These are phyloP conservation scores for Enteromius viviparus DNA, from an alignment of 2,797 vertebrate species.

Conservation along the genomic window DNA sequence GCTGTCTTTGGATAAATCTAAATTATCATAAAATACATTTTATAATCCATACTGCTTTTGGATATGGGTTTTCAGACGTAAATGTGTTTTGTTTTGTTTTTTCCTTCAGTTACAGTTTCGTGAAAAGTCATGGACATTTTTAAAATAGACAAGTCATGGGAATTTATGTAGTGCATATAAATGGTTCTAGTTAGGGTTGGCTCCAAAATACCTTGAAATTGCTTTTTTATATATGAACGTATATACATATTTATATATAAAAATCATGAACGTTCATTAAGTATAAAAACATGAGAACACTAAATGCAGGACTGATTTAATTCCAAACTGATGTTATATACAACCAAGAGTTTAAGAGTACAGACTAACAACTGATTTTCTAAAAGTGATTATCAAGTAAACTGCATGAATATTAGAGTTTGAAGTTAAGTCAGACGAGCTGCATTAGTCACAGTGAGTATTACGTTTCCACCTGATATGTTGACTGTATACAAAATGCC, in stretches of 20 bases:
- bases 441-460: neutral
- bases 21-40: too few species aligned
- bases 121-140: too few species aligned
- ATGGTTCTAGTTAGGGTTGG: neutral
- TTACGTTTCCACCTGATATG: neutral
- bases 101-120: too few species aligned
- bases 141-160: too few species aligned
- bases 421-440: neutral
- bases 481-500: neutral
- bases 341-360: neutral
- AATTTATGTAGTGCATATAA: neutral
- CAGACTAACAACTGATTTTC: neutral
- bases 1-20: too few species aligned
- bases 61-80: too few species aligned
- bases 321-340: neutral
- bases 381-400: neutral
- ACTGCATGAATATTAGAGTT: neutral
- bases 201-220: neutral
- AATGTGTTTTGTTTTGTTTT: too few species aligned
- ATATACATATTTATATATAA: neutral
- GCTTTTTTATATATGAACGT: neutral
- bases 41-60: too few species aligned
- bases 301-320: neutral
- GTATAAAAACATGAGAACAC: neutral
- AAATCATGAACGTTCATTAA: neutral